Conservation (phyloP, 2,888 invertebrate genomes). For the Trichogramma dendrolimi region DNA sequence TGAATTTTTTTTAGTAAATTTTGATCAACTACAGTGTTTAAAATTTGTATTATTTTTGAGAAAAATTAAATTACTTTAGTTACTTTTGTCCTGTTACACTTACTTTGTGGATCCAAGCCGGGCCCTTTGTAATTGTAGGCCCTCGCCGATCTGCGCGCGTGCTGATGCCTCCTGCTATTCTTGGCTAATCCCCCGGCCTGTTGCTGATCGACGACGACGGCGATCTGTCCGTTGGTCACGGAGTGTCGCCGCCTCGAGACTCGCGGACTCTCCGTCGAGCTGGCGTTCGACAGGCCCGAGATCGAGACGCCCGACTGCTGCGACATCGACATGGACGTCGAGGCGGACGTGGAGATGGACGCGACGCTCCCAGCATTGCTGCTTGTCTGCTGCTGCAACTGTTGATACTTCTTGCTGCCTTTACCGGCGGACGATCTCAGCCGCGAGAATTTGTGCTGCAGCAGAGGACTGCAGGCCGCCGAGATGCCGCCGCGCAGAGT, state of each 20-base stretch:
- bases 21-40: background rate
- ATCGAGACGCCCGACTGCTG: constrained; percentile 62
- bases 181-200: too few relatives aligned
- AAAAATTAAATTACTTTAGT: too few relatives aligned
- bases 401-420: too few relatives aligned
- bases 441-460: too few relatives aligned
- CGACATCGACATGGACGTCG: constrained; percentile 53
- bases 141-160: constrained; percentile 62
- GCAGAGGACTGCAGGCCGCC: too few relatives aligned
- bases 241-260: constrained; percentile 67
- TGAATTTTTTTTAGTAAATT: too few relatives aligned
- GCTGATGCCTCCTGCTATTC: too few relatives aligned
- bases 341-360: constrained; percentile 47
- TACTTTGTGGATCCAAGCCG: constrained; percentile 56
- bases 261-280: constrained; percentile 65
- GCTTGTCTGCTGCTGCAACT: constrained; percentile 41
- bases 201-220: constrained; percentile 58
- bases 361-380: constrained; percentile 65
- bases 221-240: constrained; percentile 66
- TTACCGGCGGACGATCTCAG: too few relatives aligned
- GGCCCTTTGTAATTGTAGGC: constrained; percentile 60
- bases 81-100: too few relatives aligned
- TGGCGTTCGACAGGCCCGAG: constrained; percentile 75
- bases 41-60: background rate
- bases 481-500: too few relatives aligned